phyloP scores from a whole-genome alignment of 1,140 invertebrate species.

The Bombus difficillimus region DNA sequence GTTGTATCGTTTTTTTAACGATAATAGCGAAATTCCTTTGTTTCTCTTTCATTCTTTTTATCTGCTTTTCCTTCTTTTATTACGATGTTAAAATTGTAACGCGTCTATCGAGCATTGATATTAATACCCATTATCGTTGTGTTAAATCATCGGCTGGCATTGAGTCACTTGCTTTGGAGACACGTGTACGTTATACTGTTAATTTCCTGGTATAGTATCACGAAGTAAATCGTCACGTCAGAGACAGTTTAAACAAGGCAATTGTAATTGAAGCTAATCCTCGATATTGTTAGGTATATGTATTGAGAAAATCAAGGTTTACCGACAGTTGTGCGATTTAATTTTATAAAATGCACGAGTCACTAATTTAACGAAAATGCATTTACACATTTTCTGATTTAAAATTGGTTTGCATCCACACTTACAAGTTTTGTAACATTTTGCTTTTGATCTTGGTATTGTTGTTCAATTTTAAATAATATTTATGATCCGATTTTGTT shows the following conservation, averaged over 20 bases:
- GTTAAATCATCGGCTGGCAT: constrained; percentile 25
- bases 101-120: not conserved
- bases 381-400: not conserved
- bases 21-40: not conserved
- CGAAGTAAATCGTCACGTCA: constrained; percentile 13
- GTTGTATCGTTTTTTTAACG: not conserved
- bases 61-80: not conserved
- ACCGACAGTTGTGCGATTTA: not conserved
- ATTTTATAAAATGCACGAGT: not conserved
- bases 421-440: not conserved
- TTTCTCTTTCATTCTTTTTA: not conserved
- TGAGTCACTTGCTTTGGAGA: constrained; percentile 28
- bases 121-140: constrained; percentile 12
- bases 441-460: not conserved
- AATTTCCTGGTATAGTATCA: constrained; percentile 22
- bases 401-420: not conserved
- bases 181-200: constrained; percentile 14
- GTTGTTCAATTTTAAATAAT: not conserved
- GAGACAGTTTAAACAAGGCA: not conserved
- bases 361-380: not conserved
- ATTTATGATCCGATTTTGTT: not conserved
- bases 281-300: not conserved
- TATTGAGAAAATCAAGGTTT: not conserved
- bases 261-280: not conserved
- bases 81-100: not conserved